phyloP scores from a whole-genome alignment of 2,113 vertebrate species.

The Pagrus major region DNA sequence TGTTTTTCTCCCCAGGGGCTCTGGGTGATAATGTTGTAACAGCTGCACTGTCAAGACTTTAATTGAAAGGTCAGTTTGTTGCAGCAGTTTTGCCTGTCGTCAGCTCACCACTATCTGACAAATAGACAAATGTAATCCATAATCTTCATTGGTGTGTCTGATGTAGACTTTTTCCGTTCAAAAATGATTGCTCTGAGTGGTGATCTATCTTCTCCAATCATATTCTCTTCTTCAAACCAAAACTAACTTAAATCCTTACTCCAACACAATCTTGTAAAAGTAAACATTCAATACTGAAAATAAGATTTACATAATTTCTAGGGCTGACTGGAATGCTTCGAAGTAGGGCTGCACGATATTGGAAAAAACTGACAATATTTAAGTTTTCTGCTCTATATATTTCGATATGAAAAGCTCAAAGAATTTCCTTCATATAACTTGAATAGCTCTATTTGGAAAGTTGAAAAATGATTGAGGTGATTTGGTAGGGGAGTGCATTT shows the following conservation, averaged over 20 bases:
- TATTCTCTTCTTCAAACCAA: not conserved
- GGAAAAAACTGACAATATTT: too few species aligned
- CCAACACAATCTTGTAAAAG: not conserved
- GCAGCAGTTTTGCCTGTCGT: not conserved
- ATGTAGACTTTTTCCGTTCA: not conserved
- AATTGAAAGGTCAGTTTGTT: conserved; percentile 41
- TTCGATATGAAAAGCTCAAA: too few species aligned
- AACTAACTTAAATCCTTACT: not conserved
- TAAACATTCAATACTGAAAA: not conserved
- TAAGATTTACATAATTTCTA: not conserved
- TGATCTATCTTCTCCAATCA: not conserved
- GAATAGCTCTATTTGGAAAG: too few species aligned
- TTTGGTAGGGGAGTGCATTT: too few species aligned
- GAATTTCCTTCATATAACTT: too few species aligned
- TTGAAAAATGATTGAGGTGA: too few species aligned
- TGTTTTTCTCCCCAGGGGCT: not conserved
- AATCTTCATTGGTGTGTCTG: not conserved
- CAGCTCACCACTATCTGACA: conserved; percentile 11
- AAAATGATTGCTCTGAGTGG: not conserved
- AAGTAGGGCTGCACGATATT: too few species aligned
- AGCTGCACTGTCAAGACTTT: conserved; percentile 44
- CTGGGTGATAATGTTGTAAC: conserved; percentile 55
- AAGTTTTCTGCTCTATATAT: too few species aligned
- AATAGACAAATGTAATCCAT: conserved; percentile 11
- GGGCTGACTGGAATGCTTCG: too few species aligned